Conservation (phyloP, 1,140 invertebrate genomes). For the Zaprionus nigranus region DNA sequence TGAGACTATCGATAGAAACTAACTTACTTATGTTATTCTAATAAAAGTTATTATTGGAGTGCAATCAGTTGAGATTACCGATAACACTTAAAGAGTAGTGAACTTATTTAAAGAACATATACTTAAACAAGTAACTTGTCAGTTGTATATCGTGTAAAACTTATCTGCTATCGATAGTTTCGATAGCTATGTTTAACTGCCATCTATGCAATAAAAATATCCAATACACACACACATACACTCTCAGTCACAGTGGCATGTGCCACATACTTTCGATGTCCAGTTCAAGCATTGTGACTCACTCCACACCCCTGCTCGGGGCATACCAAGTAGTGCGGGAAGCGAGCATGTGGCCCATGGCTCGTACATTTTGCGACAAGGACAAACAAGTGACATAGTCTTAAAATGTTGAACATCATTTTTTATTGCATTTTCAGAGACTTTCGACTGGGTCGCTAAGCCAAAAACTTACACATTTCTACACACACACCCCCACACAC, state of each 20-base stretch:
- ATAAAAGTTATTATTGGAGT: too few relatives aligned
- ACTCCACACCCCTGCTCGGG: not conserved
- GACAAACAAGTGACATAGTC: conserved; percentile 61
- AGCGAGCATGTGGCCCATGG: conserved; percentile 39
- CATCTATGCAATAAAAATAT: not conserved
- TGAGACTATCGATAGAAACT: not conserved
- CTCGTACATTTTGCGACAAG: conserved; percentile 47
- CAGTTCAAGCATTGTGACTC: not conserved
- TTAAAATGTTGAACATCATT: conserved; percentile 64
- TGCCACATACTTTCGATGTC: conserved; percentile 6
- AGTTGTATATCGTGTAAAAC: too few relatives aligned
- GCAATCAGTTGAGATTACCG: not conserved
- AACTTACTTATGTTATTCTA: not conserved
- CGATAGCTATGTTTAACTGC: not conserved
- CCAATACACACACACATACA: not conserved
- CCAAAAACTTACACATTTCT: conserved; percentile 11
- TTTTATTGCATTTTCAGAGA: conserved; percentile 58
- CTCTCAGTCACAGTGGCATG: not conserved
- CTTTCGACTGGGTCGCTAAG: conserved; percentile 29
- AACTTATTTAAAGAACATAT: too few relatives aligned
- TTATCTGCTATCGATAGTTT: not conserved
- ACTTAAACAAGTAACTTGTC: too few relatives aligned
- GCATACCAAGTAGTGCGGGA: not conserved
- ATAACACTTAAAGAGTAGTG: not conserved
- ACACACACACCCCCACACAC: not conserved